Evolutionary conservation across 2,888 invertebrate genomes (phyloP), one percentile per base, ranked within the genome.

Genomic region (Netelia fuscicornis): DNA sequence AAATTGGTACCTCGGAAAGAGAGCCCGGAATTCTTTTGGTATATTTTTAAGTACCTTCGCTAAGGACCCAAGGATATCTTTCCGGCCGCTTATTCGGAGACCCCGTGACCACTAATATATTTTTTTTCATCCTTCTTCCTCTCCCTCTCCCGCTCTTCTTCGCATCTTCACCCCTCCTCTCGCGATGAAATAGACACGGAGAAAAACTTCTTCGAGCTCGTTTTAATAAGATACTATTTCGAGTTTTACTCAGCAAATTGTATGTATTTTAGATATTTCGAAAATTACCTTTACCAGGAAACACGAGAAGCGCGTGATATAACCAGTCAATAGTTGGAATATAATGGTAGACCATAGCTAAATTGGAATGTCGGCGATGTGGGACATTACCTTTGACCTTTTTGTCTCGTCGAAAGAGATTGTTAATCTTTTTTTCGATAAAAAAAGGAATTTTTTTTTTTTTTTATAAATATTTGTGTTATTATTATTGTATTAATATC

Each of bases 221-320:
- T 85, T 85, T 85, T 83, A 85, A 85, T 85, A 72, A 82, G 86
- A 87, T 88, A 87, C 89, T 80, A 88, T 90, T 91, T 90, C 88
- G 85, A 72, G 37, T 37, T 85, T 85, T 84, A 76, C 74, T 37
- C 74, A 37, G 70, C 85, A 89, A 92, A 93, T 93, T 89, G 89
- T 90, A 92, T 91, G 91, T 92, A 90, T 93, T 93, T 92, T 92
- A 92, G 92, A 93, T 93, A 93, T 93, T 93, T 93, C 91, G 90
- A 91, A 93, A 93, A 93, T 93, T 93, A 92, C 91, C 89, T 92
- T 92, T 87, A 92, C 93, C 91, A 91, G 92, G 93, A 93, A 92
- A 92, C 89, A 89, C 84, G 83, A 87, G 72, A 72, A 72, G 54
- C 85, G 88, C 86, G 89, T 92, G 92, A 93, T 92, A 85, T 86